phyloP scores from a whole-genome alignment of 2,113 vertebrate genomes.

The Anolis carolinensis region DNA sequence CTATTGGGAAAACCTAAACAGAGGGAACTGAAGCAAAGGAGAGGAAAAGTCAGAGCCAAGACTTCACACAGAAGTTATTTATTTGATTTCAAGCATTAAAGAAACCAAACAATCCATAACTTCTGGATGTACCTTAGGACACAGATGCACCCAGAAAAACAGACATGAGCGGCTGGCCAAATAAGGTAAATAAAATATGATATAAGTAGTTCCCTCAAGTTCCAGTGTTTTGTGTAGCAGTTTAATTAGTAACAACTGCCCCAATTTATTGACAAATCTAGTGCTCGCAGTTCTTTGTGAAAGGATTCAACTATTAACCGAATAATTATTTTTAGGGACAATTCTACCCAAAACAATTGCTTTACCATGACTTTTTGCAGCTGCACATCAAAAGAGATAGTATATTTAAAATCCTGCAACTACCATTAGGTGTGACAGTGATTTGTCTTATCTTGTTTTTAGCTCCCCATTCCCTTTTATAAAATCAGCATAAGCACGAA shows the following conservation, averaged over 20 bases:
- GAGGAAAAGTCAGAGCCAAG: too few species aligned
- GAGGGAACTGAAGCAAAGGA: too few species aligned
- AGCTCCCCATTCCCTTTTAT: not conserved
- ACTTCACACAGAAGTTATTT: too few species aligned
- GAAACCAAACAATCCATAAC: not conserved
- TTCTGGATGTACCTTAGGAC: not conserved
- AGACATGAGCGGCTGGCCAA: not conserved
- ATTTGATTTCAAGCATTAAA: not conserved
- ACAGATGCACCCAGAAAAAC: not conserved
- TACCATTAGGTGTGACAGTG: not conserved
- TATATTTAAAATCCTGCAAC: not conserved
- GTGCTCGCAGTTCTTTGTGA: not conserved
- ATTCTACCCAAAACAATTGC: not conserved
- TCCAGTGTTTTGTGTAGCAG: not conserved
- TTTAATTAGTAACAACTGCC: not conserved
- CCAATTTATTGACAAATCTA: not conserved
- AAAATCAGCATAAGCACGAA: not conserved
- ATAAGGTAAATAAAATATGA: slow-evolving; percentile 16
- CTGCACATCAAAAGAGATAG: not conserved
- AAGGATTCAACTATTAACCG: too few species aligned
- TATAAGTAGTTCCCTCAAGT: not conserved
- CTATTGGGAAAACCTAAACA: too few species aligned
- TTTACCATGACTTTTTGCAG: not conserved
- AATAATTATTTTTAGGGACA: not conserved
- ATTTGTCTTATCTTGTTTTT: not conserved